Conservation (phyloP, 1,140 invertebrate species). For the Drosophila pallidifrons region DNA sequence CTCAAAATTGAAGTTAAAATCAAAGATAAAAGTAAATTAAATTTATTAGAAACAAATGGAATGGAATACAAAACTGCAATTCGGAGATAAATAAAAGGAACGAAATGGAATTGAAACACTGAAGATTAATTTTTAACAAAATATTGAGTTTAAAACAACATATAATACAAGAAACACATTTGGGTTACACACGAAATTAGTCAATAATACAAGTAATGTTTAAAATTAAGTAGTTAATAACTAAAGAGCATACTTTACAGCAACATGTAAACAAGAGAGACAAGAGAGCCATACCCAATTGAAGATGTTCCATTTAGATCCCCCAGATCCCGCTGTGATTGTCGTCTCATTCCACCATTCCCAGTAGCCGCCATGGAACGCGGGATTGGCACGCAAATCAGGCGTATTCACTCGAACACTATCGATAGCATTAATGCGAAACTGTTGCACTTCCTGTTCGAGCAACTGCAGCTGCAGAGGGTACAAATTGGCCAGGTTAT, state of each 20-base stretch:
- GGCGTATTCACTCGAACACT: conserved; percentile 49
- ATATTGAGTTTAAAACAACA: neutral
- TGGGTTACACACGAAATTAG: neutral
- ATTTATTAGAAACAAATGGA: no score
- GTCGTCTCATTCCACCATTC: conserved; percentile 73
- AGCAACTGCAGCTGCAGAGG: conserved; percentile 60
- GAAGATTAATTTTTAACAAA: neutral
- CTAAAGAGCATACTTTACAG: neutral
- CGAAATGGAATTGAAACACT: neutral
- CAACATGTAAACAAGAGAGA: neutral
- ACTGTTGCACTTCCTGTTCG: conserved; percentile 64
- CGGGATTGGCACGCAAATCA: conserved; percentile 57
- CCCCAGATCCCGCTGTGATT: conserved; percentile 3
- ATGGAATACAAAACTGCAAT: no score
- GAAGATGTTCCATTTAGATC: neutral
- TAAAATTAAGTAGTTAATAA: neutral
- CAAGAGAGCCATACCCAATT: conserved; percentile 6
- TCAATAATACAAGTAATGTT: neutral
- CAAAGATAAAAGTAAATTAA: no score
- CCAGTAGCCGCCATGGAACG: conserved; percentile 62
- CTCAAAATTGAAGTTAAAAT: no score
- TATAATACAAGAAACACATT: neutral
- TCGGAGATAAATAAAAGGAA: no score
- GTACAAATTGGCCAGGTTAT: conserved; percentile 87
- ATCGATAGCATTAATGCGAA: conserved; percentile 37